phyloP scores from a whole-genome alignment of 2,797 vertebrate genomes.

The Phrynocephalus guinanensis region DNA sequence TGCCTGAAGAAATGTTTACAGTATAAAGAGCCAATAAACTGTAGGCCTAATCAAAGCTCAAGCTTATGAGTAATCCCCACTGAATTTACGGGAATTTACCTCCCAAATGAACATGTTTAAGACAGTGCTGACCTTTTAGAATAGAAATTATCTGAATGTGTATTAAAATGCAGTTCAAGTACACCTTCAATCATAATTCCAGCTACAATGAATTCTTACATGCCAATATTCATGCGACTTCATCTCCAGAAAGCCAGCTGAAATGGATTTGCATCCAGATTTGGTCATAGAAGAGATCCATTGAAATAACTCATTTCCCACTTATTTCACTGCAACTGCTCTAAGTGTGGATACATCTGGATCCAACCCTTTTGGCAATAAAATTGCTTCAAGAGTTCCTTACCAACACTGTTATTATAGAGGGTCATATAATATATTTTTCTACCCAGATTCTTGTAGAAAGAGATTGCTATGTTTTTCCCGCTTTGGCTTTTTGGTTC shows the following conservation, averaged over 20 bases:
- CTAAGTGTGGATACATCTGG: background rate
- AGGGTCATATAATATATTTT: background rate
- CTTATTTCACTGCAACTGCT: background rate
- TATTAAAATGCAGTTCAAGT: background rate
- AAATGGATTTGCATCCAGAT: background rate
- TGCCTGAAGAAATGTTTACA: background rate
- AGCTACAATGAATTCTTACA: background rate
- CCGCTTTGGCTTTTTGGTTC: constrained; percentile 1
- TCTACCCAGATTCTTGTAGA: background rate
- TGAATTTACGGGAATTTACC: background rate
- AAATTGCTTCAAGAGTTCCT: background rate
- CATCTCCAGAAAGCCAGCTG: background rate
- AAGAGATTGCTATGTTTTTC: background rate
- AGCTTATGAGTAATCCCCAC: too few species aligned
- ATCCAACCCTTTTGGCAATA: background rate
- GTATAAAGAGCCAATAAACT: background rate
- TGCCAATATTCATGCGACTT: background rate
- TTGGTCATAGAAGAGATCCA: background rate
- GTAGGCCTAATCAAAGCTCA: background rate
- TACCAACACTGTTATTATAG: background rate
- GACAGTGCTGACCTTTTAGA: background rate
- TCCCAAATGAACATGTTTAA: background rate
- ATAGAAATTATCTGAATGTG: background rate
- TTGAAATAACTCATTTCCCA: background rate
- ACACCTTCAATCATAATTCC: background rate